These are phyloP conservation scores for Epistrophella euchroma DNA, from an alignment of 2,888 invertebrate species.

Conservation along the genomic window DNA sequence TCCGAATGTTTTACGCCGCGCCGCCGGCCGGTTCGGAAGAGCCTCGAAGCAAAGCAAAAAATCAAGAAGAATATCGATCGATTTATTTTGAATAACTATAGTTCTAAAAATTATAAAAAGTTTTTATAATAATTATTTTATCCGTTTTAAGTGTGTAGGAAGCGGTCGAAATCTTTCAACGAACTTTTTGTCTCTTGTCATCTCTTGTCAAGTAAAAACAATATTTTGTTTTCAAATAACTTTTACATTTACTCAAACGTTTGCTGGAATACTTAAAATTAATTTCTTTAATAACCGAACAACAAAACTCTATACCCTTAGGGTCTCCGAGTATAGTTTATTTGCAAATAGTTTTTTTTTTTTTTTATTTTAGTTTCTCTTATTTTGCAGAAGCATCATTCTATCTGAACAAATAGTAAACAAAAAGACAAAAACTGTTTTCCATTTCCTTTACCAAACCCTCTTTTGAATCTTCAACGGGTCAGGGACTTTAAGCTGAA, in stretches of 20 bases:
- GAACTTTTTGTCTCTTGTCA: not conserved
- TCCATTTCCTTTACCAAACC: not conserved
- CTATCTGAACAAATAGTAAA: not conserved
- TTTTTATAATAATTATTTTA: too few species aligned
- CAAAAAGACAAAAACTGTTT: not conserved
- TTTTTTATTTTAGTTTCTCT: not conserved
- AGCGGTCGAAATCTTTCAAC: not conserved
- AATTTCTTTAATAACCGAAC: not conserved
- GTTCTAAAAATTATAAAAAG: too few species aligned
- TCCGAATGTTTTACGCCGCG: too few species aligned
- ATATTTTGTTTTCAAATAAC: not conserved
- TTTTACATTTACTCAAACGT: not conserved
- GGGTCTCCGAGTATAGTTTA: not conserved
- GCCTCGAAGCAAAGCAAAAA: too few species aligned
- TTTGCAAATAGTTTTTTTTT: not conserved
- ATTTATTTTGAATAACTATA: too few species aligned
- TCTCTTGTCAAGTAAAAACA: not conserved
- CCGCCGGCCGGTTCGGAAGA: too few species aligned
- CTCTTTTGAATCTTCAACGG: not conserved
- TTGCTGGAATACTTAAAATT: not conserved
- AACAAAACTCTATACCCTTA: not conserved
- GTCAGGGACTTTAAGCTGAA: slow-evolving; percentile 31
- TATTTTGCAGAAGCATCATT: not conserved
- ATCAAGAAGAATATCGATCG: too few species aligned
- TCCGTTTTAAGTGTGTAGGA: too few species aligned